These are phyloP conservation scores for Norana najaformis DNA, from an alignment of 2,888 invertebrate genomes.

Conservation along the genomic window DNA sequence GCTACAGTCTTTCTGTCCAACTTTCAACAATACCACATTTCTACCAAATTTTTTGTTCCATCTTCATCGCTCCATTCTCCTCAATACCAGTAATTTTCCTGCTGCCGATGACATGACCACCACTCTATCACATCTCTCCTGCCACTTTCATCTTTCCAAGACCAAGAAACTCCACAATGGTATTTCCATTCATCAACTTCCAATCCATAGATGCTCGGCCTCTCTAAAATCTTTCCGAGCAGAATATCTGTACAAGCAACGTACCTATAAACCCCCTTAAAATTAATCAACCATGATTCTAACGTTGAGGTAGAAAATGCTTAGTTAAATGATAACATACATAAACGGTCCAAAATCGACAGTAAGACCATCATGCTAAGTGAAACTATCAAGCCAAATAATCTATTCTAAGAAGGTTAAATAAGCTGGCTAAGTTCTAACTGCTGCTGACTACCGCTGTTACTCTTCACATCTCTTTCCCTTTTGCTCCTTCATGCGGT, in stretches of 20 bases:
- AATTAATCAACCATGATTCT: constrained; percentile 5
- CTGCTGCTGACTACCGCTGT: constrained; percentile 18
- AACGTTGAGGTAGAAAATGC: constrained; percentile 13
- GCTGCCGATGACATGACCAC: background rate
- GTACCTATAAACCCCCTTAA: background rate
- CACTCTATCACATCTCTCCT: background rate
- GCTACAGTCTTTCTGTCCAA: background rate
- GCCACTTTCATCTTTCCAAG: background rate
- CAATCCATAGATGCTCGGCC: background rate
- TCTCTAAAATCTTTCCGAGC: too few relatives aligned
- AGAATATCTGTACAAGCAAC: background rate
- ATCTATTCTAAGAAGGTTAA: constrained; percentile 24
- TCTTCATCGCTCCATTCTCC: background rate
- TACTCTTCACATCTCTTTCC: background rate
- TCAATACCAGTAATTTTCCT: background rate
- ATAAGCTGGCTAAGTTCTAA: constrained; percentile 23
- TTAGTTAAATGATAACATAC: background rate
- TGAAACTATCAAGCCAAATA: constrained; percentile 24
- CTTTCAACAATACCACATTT: background rate
- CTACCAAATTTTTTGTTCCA: background rate
- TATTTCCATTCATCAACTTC: background rate
- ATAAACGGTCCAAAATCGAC: constrained; percentile 7
- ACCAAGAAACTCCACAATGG: background rate
- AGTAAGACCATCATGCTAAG: constrained; percentile 18
- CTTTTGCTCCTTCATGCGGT: background rate